Evolutionary conservation across 2,888 invertebrate species (phyloP), one percentile per base, ranked within the genome.

Genomic region (Melipona beecheii): DNA sequence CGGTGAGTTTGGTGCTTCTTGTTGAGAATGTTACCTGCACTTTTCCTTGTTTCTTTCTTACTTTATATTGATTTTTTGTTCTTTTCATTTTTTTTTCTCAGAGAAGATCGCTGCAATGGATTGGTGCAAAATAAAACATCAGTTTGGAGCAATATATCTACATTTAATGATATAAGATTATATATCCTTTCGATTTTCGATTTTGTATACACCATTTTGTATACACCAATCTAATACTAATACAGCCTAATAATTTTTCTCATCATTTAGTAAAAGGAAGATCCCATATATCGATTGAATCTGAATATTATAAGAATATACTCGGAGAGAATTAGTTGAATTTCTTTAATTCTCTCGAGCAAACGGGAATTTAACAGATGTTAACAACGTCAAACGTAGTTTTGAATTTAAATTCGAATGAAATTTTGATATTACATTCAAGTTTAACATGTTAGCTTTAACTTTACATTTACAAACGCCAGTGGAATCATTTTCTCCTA

Each of bases 1-100:
- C 9, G 43, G 9, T 9, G 43, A 43, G 43, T 43, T 43, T 43
- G 43, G 9, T 43, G 66, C 72, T 62, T 19, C 69, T 73, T 43
- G 56, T 43, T 50, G 70, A 54, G 75, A 73, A 76, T 68, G 65
- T 66, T 58, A 76, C 52, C 66, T 43, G 58, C 65, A 78, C 65
- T 36, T 19, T 73, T 70, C 73, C 52, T 71, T 71, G 52, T 60
- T 19, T 15, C 24, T 56, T 66, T 58, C 50, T 56, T 21, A 36
- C 11, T 3, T 43, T 3, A 1, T 13, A 49, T 74, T 21, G 24
- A 31, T 58, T 66, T 64, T 66, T 75, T 17, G 11, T 6, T 60
- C 17, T 27, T 4, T 27, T 17, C 60, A 27, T 24, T 3, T 24
- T 6, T 17, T 27, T 24, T 17, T 2, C 17, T 24, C 24, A 1